Evolutionary conservation across 2,888 invertebrate genomes (phyloP), one percentile per base, ranked within the genome.

Genomic region (Amphipoea oculea): DNA sequence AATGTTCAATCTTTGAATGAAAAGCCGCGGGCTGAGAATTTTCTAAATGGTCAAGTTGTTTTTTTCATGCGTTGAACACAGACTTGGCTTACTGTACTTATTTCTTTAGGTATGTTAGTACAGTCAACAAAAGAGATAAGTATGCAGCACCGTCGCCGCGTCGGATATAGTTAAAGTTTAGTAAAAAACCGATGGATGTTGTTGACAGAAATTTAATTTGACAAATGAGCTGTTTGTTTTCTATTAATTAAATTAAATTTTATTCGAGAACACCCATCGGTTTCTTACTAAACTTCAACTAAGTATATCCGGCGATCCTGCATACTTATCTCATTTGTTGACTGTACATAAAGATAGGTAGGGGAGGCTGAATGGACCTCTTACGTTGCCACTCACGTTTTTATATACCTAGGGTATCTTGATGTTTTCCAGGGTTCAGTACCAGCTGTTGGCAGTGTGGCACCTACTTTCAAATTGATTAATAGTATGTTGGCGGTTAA

Each of bases 401-500:
- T 76, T 81, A 57, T 72, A 62, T 40, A 60, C 40, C 29, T 62
- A 70, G 66, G 60, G 4, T 48, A n/a, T 65, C 68, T 45, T 29
- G 23, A 48, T 60, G 63, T 48, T 68, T 84, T 81, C n/a, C 17
- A 45, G 11, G 20, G 62, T 73, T 48, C 40, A 42, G 62, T 42
- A 48, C 17, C 69, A 48, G 36, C 29, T 29, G 29, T 40, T 65
- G 68, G 14, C 42, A 73, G 72, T 62, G 63, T 60, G 67, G 36
- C 29, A 29, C 29, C 29, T 45, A 48, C 66, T 77, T 82, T 66
- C 36, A 23, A 62, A 45, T 82, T 82, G 78, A 86, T 76, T 77
- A 74, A 83, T 80, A 7, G 57, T 4, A 48, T 36, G 3, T 51
- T 54, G 4, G 17, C 20, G 36, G 45, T 54, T 48, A 17, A 45